A percentile compares a stretch with the other conserved stretches of the same genome.
Evolutionary conservation across 2,888 invertebrate genomes (phyloP).

Genomic region (Ormyrus rosae): DNA sequence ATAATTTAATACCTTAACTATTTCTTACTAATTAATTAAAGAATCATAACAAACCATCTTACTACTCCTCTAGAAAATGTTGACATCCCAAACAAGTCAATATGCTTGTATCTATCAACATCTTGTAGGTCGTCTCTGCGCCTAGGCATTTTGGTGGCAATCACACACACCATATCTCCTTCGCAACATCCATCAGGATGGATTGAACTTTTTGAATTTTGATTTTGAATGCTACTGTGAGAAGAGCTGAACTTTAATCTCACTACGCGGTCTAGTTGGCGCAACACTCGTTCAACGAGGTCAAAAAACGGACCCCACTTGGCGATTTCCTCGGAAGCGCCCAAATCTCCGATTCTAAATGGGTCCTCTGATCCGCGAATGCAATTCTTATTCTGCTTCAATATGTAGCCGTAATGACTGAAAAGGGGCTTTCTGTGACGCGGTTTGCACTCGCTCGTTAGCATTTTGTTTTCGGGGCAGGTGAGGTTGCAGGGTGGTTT

Average conservation of each 20-base stretch:
- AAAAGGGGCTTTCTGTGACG: not conserved
- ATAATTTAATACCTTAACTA: no score
- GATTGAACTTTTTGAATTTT: no score
- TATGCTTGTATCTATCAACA: slow-evolving; percentile 56
- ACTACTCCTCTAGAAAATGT: slow-evolving; percentile 58
- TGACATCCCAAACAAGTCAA: slow-evolving; percentile 56
- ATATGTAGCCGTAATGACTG: slow-evolving; percentile 30
- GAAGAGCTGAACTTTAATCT: not conserved
- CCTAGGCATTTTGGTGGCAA: not conserved
- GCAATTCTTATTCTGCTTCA: not conserved
- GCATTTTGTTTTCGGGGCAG: not conserved
- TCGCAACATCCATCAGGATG: no score
- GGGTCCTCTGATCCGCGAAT: not conserved
- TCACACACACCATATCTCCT: no score
- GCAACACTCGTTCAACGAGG: slow-evolving; percentile 56
- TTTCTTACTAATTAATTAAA: no score
- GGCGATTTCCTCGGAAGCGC: slow-evolving; percentile 57
- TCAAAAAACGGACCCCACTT: slow-evolving; percentile 61
- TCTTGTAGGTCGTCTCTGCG: slow-evolving; percentile 54
- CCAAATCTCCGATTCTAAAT: slow-evolving; percentile 57
- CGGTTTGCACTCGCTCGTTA: slow-evolving; percentile 1
- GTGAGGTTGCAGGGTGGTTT: not conserved
- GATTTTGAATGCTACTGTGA: no score
- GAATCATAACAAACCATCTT: slow-evolving; percentile 56
- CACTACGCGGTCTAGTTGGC: slow-evolving; percentile 26